Evolutionary conservation across 2,888 invertebrate species (phyloP).

Genomic region (Amblyjoppa fuscipennis): DNA sequence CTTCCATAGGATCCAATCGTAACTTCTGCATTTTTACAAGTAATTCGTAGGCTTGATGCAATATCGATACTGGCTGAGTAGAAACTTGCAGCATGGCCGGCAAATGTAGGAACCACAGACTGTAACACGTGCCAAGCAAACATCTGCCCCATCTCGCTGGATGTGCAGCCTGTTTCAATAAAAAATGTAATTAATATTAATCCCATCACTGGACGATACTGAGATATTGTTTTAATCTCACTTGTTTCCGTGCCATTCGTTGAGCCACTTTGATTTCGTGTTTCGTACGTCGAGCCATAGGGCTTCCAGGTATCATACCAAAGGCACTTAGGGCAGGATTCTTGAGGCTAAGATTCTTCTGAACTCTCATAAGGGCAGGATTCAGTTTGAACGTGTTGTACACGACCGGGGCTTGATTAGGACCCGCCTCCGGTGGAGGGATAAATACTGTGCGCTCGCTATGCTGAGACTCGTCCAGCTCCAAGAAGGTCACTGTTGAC

Average conservation of each 20-base stretch:
- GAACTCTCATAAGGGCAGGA: constrained; percentile 86
- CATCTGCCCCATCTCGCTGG: constrained; percentile 98
- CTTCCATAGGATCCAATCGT: constrained; percentile 94
- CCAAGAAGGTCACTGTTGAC: constrained; percentile 88
- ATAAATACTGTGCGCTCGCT: constrained; percentile 97
- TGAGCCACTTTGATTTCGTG: constrained; percentile 98
- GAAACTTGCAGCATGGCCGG: constrained; percentile 91
- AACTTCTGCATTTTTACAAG: constrained; percentile 95
- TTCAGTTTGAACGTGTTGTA: constrained; percentile 89
- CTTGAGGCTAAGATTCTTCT: constrained; percentile 80
- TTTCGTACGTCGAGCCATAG: constrained; percentile 96
- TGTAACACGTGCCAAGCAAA: constrained; percentile 94
- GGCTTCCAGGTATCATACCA: constrained; percentile 91
- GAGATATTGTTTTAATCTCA: constrained; percentile 57
- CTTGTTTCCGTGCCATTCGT: constrained; percentile 89
- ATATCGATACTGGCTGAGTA: constrained; percentile 86
- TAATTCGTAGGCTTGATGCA: constrained; percentile 91
- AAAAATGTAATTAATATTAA: background rate
- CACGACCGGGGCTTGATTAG: constrained; percentile 79
- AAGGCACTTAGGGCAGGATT: constrained; percentile 82
- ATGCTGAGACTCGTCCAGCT: constrained; percentile 92
- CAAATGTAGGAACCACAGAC: constrained; percentile 98
- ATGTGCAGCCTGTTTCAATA: constrained; percentile 86
- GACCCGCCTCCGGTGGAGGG: constrained; percentile 94
- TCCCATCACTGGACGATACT: background rate